These are phyloP conservation scores for Temnothorax longispinosus DNA, from an alignment of 1,140 invertebrate genomes.

Conservation along the genomic window DNA sequence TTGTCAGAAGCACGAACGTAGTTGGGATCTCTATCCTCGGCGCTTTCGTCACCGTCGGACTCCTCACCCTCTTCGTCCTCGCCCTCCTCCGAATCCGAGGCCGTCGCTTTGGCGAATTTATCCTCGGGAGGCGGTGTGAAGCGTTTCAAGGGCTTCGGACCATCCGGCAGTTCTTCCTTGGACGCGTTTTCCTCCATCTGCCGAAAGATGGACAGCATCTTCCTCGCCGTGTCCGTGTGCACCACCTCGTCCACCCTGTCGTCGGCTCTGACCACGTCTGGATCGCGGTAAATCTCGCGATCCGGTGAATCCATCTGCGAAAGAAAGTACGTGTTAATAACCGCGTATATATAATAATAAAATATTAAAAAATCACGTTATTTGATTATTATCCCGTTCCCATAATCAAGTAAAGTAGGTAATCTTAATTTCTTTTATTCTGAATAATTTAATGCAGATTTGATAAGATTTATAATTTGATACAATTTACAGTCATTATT, in stretches of 20 bases:
- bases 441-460: not conserved
- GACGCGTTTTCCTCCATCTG: slow-evolving; percentile 92
- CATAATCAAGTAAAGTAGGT: not conserved
- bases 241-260: slow-evolving; percentile 86
- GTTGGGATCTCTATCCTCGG: slow-evolving; percentile 88
- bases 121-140: slow-evolving; percentile 95
- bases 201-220: slow-evolving; percentile 94
- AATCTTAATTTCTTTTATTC: not conserved
- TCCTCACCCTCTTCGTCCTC: slow-evolving; percentile 88
- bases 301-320: slow-evolving; percentile 89
- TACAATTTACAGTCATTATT: not conserved
- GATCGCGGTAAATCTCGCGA: slow-evolving; percentile 91
- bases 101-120: slow-evolving; percentile 86
- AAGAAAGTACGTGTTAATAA: not conserved
- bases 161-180: slow-evolving; percentile 87
- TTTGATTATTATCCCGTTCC: not conserved
- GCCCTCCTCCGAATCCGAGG: slow-evolving; percentile 86
- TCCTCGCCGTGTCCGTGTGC: slow-evolving; percentile 91
- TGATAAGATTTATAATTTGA: not conserved
- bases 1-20: slow-evolving; percentile 87
- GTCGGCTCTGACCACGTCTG: slow-evolving; percentile 90
- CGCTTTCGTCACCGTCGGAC: slow-evolving; percentile 85
- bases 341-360: not conserved
- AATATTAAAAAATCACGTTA: not conserved
- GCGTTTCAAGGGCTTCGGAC: slow-evolving; percentile 93